Percentiles rank a stretch among this genome's conserved stretches.
These are phyloP conservation scores for Poecile atricapillus DNA, from an alignment of 2,113 vertebrate species.

Conservation along the genomic window DNA sequence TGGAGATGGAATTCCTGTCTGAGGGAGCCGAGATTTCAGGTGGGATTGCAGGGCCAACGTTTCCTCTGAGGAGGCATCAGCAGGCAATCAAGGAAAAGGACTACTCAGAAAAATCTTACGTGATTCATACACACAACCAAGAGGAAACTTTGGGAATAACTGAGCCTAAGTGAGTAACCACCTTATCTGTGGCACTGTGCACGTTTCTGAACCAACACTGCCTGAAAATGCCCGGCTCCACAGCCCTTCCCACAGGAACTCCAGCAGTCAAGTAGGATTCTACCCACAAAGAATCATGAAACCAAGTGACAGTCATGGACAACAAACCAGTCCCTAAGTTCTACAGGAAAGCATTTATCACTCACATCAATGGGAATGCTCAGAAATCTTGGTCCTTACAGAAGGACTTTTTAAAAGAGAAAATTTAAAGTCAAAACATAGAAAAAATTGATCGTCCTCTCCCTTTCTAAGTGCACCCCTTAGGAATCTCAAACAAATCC, in stretches of 20 bases:
- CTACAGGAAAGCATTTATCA: not conserved
- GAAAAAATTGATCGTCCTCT: not conserved
- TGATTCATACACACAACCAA: not conserved
- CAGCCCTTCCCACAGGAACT: not conserved
- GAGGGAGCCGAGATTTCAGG: not conserved
- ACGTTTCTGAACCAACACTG: not conserved
- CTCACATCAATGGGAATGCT: not conserved
- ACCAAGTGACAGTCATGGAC: not conserved
- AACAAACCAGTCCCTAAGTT: not conserved
- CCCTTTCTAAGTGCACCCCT: not conserved
- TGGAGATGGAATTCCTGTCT: not conserved
- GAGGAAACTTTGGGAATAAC: not conserved
- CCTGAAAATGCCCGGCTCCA: not conserved
- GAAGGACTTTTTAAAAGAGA: not conserved
- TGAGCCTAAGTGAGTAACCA: not conserved
- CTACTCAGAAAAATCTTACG: not conserved
- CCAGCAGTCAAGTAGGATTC: not conserved
- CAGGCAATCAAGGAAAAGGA: not conserved
- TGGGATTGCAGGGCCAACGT: not conserved
- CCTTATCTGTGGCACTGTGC: not conserved
- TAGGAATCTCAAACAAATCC: not conserved
- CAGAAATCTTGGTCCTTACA: not conserved
- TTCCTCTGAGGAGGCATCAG: not conserved
- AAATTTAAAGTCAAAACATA: not conserved
- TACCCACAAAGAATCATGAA: not conserved